Evolutionary conservation across 1,140 invertebrate genomes (phyloP), one percentile per base, ranked within the genome.

Genomic region (Drosophila kepulauana): DNA sequence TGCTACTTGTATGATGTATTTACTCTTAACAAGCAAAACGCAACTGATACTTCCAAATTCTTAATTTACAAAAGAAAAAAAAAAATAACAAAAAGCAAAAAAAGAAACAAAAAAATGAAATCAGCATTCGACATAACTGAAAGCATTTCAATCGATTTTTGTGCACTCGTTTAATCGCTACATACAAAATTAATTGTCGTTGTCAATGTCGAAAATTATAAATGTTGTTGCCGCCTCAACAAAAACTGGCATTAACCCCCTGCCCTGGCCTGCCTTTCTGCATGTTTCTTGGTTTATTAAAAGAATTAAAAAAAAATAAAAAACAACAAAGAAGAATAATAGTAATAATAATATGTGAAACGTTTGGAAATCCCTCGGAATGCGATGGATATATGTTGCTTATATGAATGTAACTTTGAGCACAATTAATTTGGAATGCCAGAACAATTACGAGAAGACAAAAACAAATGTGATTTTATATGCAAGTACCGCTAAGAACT

Each of bases 391-490:
- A 38, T 38, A 38, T 13, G 48, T 46, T 48, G 58, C 43, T 5
- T 46, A 46, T n/a, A 46, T 16, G n/a, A 8, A 20, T 49, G 8
- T 25, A 49, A 11, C 48, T 11, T 25, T 11, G 16, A 49, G 20
- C 48, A 11, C 16, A 49, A 28, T 25, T 49, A 1, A 28, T 10
- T 41, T 52, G 16, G 15, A 46, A 64, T 62, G 59, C 13, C 62
- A 52, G 11, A 64, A 51, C 16, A 46, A 66, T 58, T 28, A 35
- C 45, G 46, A 64, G 30, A 52, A 16, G 28, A 43, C n/a, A 56
- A 68, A 70, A 33, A 15, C 52, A 67, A 70, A 79, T 79, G 77
- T 79, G 77, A 79, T 79, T 69, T 59, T 75, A 64, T 45, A 61
- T 56, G 70, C 58, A 63, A 75, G 35, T 67, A 69, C 28, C 20